Evolutionary conservation across 2,797 vertebrate species (phyloP), one percentile per base, ranked within the genome.

Genomic region (Poecilia gillii): DNA sequence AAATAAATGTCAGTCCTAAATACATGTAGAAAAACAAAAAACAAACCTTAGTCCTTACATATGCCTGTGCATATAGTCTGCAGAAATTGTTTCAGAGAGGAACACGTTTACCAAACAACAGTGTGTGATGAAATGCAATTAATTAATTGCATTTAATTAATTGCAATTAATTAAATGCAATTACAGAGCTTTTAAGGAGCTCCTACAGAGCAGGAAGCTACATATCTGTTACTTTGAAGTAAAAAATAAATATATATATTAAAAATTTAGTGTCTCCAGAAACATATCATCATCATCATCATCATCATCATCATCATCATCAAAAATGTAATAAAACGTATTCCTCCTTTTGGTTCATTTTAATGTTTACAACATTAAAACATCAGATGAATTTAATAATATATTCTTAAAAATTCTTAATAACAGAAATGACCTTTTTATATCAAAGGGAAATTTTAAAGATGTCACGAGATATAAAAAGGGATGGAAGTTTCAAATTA

Each of bases 401-500:
- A 9, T 3, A 36, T 66, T 64, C 80, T 83, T 84, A 85, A 68
- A 84, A n/a, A 31, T 92, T 93, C 73, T 75, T 86, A 79, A 20
- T 89, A 78, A 83, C 92, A 90, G 82, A 94, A 91, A 86, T 23
- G 23, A 25, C 62, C 59, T 83, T 51, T 85, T 88, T 87, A 80
- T 85, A 71, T 72, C 43, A 9, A 0, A 75, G 66, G 57, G 39
- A 53, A 80, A 84, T 72, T 78, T 80, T 78, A 12, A 77, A 28
- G 81, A 86, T 86, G 77, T 88, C 75, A 79, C 75, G 74, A 11
- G 75, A n/a, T 73, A 4, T 77, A 84, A 75, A 87, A 77, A 81
- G 86, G 89, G 70, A 89, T 80, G 73, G 89, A 84, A 46, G 57
- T 79, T 85, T 75, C 11, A 0, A 57, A 57, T 49, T 0, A 49